A percentile compares a stretch with the other conserved stretches of the same genome.
Evolutionary conservation across 2,888 invertebrate genomes (phyloP).

Genomic region (Gastracanthus pulcherrimus): DNA sequence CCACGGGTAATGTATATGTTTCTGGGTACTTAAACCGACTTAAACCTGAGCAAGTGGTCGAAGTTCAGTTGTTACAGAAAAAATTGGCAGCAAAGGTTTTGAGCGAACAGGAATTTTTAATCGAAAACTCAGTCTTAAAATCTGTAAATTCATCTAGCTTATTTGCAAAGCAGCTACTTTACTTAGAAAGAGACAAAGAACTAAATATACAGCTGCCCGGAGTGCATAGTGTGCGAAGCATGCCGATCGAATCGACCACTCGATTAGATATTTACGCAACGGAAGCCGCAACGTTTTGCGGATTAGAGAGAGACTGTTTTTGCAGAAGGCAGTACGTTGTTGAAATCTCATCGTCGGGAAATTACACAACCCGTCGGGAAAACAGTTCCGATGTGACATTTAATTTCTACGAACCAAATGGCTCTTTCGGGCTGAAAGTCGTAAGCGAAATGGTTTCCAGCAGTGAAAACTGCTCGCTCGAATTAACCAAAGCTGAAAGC

Average conservation of each 20-base stretch:
- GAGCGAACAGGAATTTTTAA: neutral
- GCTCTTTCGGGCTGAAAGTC: slow-evolving; percentile 62
- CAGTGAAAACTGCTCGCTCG: slow-evolving; percentile 58
- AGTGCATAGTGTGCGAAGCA: slow-evolving; percentile 59
- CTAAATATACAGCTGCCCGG: slow-evolving; percentile 60
- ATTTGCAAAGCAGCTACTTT: slow-evolving; percentile 59
- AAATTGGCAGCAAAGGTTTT: neutral
- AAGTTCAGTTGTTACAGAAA: neutral
- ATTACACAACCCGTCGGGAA: slow-evolving; percentile 48
- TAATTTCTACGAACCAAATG: slow-evolving; percentile 62
- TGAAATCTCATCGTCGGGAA: slow-evolving; percentile 57
- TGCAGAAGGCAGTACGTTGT: slow-evolving; percentile 65
- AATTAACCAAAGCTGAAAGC: slow-evolving; percentile 55
- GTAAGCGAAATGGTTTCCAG: slow-evolving; percentile 62
- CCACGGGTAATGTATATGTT: slow-evolving; percentile 43
- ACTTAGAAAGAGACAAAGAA: slow-evolving; percentile 65
- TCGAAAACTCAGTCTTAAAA: neutral
- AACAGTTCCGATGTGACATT: slow-evolving; percentile 56
- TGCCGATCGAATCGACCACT: slow-evolving; percentile 45
- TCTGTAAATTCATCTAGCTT: neutral
- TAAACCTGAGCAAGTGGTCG: neutral
- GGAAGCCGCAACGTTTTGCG: slow-evolving; percentile 63
- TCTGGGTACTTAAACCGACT: slow-evolving; percentile 62
- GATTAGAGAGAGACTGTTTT: slow-evolving; percentile 62
- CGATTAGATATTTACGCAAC: slow-evolving; percentile 64